phyloP scores from a whole-genome alignment of 1,140 invertebrate genomes.

The Drosophila navojoa region DNA sequence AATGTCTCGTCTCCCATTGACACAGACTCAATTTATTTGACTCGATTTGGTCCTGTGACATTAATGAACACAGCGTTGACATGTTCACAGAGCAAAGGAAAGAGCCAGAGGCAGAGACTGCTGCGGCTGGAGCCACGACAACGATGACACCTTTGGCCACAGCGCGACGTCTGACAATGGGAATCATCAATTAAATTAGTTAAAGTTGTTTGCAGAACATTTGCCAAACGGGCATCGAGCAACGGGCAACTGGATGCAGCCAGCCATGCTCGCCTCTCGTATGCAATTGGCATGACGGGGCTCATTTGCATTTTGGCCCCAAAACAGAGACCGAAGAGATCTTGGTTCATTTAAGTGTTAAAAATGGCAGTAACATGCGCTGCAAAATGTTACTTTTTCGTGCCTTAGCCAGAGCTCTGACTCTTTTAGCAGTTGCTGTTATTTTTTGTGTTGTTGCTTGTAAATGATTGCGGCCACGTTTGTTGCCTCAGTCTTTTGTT shows the following conservation, averaged over 20 bases:
- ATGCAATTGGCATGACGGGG: conserved; percentile 44
- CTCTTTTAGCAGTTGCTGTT: conserved; percentile 3
- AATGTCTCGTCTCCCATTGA: conserved; percentile 45
- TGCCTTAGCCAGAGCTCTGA: conserved; percentile 38
- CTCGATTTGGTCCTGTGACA: conserved; percentile 67
- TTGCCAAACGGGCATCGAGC: conserved; percentile 31
- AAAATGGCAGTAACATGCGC: conserved; percentile 80
- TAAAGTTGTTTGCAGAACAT: conserved; percentile 74
- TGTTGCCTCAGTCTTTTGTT: conserved; percentile 75
- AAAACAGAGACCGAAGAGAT: conserved; percentile 8
- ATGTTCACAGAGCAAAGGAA: conserved; percentile 43
- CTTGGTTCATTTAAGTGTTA: conserved; percentile 76
- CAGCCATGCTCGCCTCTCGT: conserved; percentile 52
- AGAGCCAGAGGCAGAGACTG: not conserved
- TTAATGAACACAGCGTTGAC: conserved; percentile 77
- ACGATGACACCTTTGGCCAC: conserved; percentile 53
- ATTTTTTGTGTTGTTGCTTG: conserved; percentile 46
- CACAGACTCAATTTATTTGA: conserved; percentile 68
- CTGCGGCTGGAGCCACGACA: conserved; percentile 55
- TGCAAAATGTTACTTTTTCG: conserved; percentile 76
- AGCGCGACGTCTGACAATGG: conserved; percentile 62
- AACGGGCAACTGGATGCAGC: conserved; percentile 26
- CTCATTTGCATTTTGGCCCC: conserved; percentile 72
- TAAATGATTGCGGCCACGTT: conserved; percentile 54
- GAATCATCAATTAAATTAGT: conserved; percentile 82